Conservation (phyloP, 2,113 vertebrate genomes). For the Naja naja region DNA sequence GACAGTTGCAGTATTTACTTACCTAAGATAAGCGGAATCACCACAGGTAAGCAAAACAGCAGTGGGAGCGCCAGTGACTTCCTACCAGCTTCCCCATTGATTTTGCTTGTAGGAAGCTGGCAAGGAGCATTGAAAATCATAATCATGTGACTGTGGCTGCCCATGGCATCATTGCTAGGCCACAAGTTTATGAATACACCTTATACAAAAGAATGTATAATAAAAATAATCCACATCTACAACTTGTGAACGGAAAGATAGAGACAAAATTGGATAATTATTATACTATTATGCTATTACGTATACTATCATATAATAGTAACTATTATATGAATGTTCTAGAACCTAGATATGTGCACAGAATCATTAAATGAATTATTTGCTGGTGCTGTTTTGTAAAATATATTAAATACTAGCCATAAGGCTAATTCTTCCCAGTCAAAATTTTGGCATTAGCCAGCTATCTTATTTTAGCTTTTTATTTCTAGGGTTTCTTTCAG, state of each 20-base stretch:
- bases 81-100: not conserved
- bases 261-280: not conserved
- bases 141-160: not conserved
- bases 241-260: not conserved
- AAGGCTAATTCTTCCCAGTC: not conserved
- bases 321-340: not conserved
- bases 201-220: not conserved
- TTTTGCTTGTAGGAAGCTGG: not conserved
- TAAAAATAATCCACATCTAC: not conserved
- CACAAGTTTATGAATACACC: not conserved
- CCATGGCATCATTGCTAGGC: not conserved
- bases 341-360: not conserved
- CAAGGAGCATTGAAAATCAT: not conserved
- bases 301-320: no score
- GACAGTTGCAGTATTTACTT: not conserved
- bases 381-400: not conserved
- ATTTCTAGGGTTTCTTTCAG: not conserved
- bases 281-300: no score
- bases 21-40: not conserved
- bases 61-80: not conserved
- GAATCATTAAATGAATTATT: not conserved
- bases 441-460: not conserved
- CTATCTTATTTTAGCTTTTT: not conserved
- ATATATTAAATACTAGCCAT: not conserved
- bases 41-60: not conserved